Evolutionary conservation across 2,888 invertebrate genomes (phyloP), one percentile per base, ranked within the genome.

Genomic region (Caenorhabditis doughertyi): DNA sequence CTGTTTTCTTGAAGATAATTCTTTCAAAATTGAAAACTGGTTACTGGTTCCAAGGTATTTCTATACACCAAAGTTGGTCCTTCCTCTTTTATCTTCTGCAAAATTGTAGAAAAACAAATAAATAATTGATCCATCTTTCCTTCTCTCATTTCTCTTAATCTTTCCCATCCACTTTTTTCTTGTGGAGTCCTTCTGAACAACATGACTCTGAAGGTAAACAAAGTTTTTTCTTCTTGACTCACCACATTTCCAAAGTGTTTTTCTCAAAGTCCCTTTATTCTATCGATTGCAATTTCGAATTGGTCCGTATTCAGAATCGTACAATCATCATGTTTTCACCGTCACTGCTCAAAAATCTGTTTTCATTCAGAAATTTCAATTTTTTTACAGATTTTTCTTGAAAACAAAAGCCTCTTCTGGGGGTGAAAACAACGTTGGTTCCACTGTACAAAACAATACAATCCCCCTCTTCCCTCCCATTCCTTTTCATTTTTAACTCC

Each of bases 371-470:
- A 42, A 42, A 42, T 42, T 42, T 58, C 35, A 21, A 21, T 16
- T 42, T 16, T 16, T 42, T 7, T 42, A 42, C 42, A 60, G 27
- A 60, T 60, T 42, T 39, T 44, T 62, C 39, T 64, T 4, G 47
- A 71, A 71, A 58, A 49, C 70, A 70, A 58, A 58, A 44, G 44
- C 25, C 18, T 18, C 35, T n/a, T 32, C 4, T 42, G 2, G 13
- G 42, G 25, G 47, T 44, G 47, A 55, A 47, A 47, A 55, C 58
- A 58, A 9, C 16, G 32, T 35, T 49, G 58, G 70, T 71, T 71
- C 70, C 70, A 71, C 70, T 71, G 70, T 71, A 71, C 70, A 70
- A 56, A 70, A 70, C 56, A 70, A 70, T 56, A 68, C 67, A 70
- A 70, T 55, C 35, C 16, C 23, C 68, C 49, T 51, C 53, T 32